phyloP scores from a whole-genome alignment of 2,797 vertebrate species.

The Otus scops region DNA sequence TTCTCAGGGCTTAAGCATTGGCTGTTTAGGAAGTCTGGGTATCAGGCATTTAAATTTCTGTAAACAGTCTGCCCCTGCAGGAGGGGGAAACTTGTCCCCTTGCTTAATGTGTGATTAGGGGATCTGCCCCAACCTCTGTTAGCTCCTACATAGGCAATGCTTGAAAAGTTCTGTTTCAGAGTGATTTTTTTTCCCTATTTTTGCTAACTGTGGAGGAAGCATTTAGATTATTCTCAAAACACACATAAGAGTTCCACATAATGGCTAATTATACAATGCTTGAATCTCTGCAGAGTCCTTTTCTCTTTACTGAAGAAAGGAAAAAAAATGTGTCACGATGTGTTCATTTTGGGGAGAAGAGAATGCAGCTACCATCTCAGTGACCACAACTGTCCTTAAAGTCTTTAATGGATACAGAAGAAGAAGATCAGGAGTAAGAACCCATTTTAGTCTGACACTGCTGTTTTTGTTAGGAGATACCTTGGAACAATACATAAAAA shows the following conservation, averaged over 20 bases:
- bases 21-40: background rate
- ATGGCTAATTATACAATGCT: background rate
- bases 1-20: background rate
- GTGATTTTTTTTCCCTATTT: background rate
- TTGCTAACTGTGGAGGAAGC: background rate
- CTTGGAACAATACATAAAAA: background rate
- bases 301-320: background rate
- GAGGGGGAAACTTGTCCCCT: background rate
- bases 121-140: background rate
- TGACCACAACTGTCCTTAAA: background rate
- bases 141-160: background rate
- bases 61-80: background rate
- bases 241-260: background rate
- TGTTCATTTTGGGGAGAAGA: background rate
- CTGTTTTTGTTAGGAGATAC: background rate
- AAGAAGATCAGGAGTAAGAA: background rate
- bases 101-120: background rate
- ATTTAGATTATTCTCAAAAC: background rate
- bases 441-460: background rate
- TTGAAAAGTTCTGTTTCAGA: background rate
- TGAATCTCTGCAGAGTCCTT: background rate
- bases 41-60: background rate
- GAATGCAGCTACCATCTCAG: background rate
- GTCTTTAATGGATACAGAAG: background rate
- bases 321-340: background rate